Percentiles rank a stretch among this genome's conserved stretches.
Evolutionary conservation across 2,797 vertebrate genomes (phyloP).

Genomic region (Melanotaenia pygmaea): DNA sequence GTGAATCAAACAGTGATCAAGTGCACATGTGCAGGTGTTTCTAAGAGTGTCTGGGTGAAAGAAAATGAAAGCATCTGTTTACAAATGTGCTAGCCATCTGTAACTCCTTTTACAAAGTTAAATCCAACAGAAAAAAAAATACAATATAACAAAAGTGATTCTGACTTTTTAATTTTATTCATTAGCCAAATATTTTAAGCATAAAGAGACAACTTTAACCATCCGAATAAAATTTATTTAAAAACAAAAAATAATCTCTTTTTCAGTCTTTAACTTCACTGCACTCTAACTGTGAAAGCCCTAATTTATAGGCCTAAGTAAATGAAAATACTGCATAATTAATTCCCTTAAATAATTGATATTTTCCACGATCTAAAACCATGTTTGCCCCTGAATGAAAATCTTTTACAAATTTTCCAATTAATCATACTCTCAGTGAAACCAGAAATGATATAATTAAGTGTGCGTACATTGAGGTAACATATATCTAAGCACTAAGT

Average conservation of each 20-base stretch:
- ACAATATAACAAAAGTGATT: not conserved
- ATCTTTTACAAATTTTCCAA: not conserved
- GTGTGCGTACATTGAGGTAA: not conserved
- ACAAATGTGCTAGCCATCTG: slow-evolving; percentile 26
- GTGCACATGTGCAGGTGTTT: slow-evolving; percentile 40
- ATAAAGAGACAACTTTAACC: not conserved
- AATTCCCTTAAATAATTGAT: slow-evolving; percentile 17
- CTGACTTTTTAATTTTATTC: not conserved
- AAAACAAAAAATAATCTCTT: not conserved
- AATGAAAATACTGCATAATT: not conserved
- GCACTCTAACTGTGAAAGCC: not conserved
- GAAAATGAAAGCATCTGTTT: slow-evolving; percentile 18
- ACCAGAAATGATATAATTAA: slow-evolving; percentile 16
- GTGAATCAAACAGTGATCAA: slow-evolving; percentile 53
- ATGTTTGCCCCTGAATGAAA: slow-evolving; percentile 1
- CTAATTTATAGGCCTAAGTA: not conserved
- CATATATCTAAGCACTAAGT: slow-evolving; percentile 26
- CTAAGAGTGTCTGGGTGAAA: not conserved
- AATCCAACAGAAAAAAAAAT: not conserved
- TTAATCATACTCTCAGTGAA: not conserved
- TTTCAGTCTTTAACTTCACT: not conserved
- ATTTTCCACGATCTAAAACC: slow-evolving; percentile 9
- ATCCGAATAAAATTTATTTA: not conserved
- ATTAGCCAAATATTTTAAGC: not conserved
- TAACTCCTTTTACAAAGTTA: not conserved